These are phyloP conservation scores for Zaprionus davidi DNA, from an alignment of 1,140 invertebrate species.

Conservation along the genomic window DNA sequence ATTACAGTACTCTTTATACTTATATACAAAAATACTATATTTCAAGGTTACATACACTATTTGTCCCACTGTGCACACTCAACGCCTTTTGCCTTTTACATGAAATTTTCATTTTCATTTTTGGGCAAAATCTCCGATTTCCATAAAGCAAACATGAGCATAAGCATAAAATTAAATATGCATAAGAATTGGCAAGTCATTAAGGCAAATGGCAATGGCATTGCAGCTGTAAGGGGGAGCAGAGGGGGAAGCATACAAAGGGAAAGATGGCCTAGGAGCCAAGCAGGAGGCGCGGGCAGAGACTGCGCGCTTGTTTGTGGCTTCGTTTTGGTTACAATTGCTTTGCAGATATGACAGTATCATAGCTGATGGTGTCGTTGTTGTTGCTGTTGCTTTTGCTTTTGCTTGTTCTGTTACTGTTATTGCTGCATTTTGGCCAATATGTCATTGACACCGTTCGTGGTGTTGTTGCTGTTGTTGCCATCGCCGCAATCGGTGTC, in stretches of 20 bases:
- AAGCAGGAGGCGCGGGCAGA: not conserved
- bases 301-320: slow-evolving; percentile 22
- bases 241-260: not conserved
- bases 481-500: not conserved
- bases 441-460: slow-evolving; percentile 73
- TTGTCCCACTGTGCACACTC: slow-evolving; percentile 24
- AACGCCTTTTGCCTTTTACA: slow-evolving; percentile 25
- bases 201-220: slow-evolving; percentile 58
- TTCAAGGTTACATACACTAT: not conserved
- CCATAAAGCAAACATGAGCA: slow-evolving; percentile 79
- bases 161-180: slow-evolving; percentile 80
- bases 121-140: slow-evolving; percentile 70
- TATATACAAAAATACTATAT: too few species aligned
- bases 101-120: slow-evolving; percentile 53
- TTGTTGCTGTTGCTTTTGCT: slow-evolving; percentile 5
- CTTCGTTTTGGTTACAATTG: slow-evolving; percentile 41
- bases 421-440: slow-evolving; percentile 33
- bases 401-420: slow-evolving; percentile 30
- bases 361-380: slow-evolving; percentile 13
- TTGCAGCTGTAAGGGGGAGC: slow-evolving; percentile 18
- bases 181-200: slow-evolving; percentile 71
- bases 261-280: not conserved
- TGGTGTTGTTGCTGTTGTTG: slow-evolving; percentile 15
- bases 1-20: too few species aligned
- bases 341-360: slow-evolving; percentile 34